These are phyloP conservation scores for Baccha elongata DNA, from an alignment of 2,888 invertebrate genomes.

Conservation along the genomic window DNA sequence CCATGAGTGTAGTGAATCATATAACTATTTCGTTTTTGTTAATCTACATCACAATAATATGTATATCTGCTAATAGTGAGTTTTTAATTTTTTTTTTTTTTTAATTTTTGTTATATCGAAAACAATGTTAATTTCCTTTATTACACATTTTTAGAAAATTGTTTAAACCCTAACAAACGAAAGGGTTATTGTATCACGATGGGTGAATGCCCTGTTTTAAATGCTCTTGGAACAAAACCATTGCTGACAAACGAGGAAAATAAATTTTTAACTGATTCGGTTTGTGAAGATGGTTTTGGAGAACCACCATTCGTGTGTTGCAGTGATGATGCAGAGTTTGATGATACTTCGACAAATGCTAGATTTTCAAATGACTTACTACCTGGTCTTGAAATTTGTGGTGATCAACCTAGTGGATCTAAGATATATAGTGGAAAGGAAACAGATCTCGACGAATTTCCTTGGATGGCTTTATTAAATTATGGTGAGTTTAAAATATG, in stretches of 20 bases:
- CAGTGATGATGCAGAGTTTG: conserved; percentile 50
- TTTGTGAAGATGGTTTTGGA: conserved; percentile 64
- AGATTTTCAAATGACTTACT: conserved; percentile 45
- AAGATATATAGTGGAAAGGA: conserved; percentile 85
- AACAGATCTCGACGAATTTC: conserved; percentile 85
- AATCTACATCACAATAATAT: too few species aligned
- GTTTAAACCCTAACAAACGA: conserved; percentile 78
- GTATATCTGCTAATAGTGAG: background rate
- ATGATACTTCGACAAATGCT: background rate
- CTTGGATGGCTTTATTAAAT: conserved; percentile 86
- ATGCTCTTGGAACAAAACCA: conserved; percentile 8
- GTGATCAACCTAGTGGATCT: conserved; percentile 79
- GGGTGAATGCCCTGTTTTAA: conserved; percentile 55
- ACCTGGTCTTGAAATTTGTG: conserved; percentile 74
- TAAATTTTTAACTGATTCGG: conserved; percentile 62
- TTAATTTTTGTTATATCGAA: too few species aligned
- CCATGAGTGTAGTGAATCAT: too few species aligned
- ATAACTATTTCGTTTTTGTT: too few species aligned
- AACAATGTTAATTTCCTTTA: too few species aligned
- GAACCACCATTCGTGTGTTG: conserved; percentile 70
- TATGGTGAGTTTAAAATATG: conserved; percentile 83
- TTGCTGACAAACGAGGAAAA: conserved; percentile 29
- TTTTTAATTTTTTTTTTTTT: too few species aligned
- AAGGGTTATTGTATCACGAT: conserved; percentile 56
- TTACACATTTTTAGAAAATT: conserved; percentile 81